phyloP scores from a whole-genome alignment of 2,888 invertebrate genomes.

The Trachelus iudaicus region DNA sequence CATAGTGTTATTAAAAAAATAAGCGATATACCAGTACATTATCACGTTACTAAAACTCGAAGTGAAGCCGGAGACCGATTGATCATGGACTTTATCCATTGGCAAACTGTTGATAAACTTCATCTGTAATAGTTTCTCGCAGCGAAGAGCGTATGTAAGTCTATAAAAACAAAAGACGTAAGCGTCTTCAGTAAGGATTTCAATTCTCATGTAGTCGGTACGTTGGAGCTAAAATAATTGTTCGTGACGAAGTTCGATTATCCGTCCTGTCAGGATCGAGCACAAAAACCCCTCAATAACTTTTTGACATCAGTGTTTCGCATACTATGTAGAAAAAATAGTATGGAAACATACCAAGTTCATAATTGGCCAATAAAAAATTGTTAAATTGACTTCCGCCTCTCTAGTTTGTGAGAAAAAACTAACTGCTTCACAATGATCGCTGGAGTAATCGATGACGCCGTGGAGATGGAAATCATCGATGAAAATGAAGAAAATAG shows the following conservation, averaged over 20 bases:
- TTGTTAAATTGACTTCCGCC: neutral
- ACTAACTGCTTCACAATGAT: neutral
- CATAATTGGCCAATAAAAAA: neutral
- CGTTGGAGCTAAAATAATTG: neutral
- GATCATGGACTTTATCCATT: neutral
- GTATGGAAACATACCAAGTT: neutral
- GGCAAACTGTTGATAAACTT: neutral
- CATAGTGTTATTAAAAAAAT: no score
- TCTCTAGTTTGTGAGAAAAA: neutral
- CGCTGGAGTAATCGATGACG: neutral
- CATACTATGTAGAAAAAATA: neutral
- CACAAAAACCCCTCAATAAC: no score
- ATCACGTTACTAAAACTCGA: no score
- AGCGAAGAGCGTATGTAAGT: neutral
- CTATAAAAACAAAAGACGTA: neutral
- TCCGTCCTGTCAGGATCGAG: neutral
- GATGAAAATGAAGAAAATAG: neutral
- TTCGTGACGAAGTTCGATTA: neutral
- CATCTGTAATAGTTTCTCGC: neutral
- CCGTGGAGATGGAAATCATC: neutral
- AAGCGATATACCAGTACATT: no score
- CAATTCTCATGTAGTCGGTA: neutral
- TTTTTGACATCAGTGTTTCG: neutral
- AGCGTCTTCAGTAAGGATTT: neutral
- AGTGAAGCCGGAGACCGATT: neutral